Percentiles rank a stretch among this genome's conserved stretches.
Evolutionary conservation across 2,888 invertebrate species (phyloP).

Genomic region (Caenorhabditis japonica): DNA sequence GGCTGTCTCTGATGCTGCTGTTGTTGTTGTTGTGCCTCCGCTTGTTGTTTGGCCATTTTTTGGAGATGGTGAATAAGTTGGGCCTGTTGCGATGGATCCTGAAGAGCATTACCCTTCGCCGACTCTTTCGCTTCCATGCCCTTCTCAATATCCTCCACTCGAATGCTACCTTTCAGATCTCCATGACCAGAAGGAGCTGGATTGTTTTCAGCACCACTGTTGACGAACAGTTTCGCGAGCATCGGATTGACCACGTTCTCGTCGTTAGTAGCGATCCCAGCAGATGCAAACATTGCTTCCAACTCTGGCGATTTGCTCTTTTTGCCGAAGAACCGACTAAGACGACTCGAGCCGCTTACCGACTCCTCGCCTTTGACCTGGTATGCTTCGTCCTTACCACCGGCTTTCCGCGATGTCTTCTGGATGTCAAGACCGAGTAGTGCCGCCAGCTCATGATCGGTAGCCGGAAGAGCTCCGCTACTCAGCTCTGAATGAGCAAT

Average conservation of each 20-base stretch:
- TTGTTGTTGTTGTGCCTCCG: constrained; percentile 21
- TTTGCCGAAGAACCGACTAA: constrained; percentile 64
- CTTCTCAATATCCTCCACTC: constrained; percentile 58
- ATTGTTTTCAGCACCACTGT: constrained; percentile 22
- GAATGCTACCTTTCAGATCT: constrained; percentile 37
- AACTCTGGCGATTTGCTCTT: constrained; percentile 41
- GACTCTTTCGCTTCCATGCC: constrained; percentile 19
- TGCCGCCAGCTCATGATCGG: constrained; percentile 62
- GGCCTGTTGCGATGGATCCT: constrained; percentile 66
- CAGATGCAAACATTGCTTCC: constrained; percentile 22
- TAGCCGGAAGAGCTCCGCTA: constrained; percentile 42
- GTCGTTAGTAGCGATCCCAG: constrained; percentile 23
- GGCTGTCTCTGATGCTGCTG: constrained; percentile 24
- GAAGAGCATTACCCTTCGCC: constrained; percentile 53
- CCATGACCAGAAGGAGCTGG: constrained; percentile 3
- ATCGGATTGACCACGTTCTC: constrained; percentile 45
- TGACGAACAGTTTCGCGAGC: constrained; percentile 46
- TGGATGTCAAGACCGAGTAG: constrained; percentile 58
- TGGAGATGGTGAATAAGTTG: constrained; percentile 61
- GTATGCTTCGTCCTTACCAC: constrained; percentile 11
- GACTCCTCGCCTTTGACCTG: constrained; percentile 11
- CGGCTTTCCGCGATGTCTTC: constrained; percentile 15
- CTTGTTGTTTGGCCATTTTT: constrained; percentile 50
- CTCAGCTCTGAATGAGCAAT: constrained; percentile 21
- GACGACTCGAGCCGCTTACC: constrained; percentile 51